Evolutionary conservation across 1,140 invertebrate species (phyloP).

Genomic region (Teleopsis dalmanni): DNA sequence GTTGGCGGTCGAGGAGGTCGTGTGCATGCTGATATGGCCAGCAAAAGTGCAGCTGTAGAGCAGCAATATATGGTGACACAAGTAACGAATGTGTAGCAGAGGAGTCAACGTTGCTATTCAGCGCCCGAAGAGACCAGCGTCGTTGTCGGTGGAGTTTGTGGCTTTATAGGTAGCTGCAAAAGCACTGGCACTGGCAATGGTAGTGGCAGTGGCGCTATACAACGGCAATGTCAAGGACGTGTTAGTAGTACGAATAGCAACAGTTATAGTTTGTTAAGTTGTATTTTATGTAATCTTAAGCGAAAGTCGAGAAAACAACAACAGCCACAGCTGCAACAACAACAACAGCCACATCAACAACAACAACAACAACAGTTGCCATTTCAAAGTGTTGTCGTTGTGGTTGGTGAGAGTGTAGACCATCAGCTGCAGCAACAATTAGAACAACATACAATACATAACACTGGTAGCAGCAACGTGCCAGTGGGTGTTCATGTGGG

Average conservation of each 20-base stretch:
- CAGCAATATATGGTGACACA: slow-evolving; percentile 37
- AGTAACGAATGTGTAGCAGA: slow-evolving; percentile 44
- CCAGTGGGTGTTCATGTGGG: too few relatives aligned
- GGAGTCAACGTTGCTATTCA: slow-evolving; percentile 10
- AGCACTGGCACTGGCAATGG: background rate
- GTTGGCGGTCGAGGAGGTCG: slow-evolving; percentile 39
- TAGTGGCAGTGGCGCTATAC: background rate
- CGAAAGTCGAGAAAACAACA: slow-evolving; percentile 4
- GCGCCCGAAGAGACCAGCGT: slow-evolving; percentile 1
- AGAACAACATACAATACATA: slow-evolving; percentile 16
- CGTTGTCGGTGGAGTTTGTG: background rate
- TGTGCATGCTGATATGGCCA: slow-evolving; percentile 15
- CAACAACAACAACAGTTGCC: slow-evolving; percentile 16
- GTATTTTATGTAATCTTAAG: slow-evolving; percentile 6
- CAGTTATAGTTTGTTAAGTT: slow-evolving; percentile 4
- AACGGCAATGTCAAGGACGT: background rate
- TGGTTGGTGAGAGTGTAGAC: too few relatives aligned
- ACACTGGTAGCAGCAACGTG: background rate
- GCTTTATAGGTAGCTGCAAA: background rate
- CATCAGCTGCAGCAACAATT: slow-evolving; percentile 6
- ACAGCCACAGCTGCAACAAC: background rate
- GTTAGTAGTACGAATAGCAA: background rate
- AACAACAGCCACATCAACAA: slow-evolving; percentile 14
- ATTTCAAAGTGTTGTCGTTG: background rate
- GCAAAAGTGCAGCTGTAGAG: slow-evolving; percentile 39